These are phyloP conservation scores for Trichopoda pennipes DNA, from an alignment of 2,888 invertebrate species.

Conservation along the genomic window DNA sequence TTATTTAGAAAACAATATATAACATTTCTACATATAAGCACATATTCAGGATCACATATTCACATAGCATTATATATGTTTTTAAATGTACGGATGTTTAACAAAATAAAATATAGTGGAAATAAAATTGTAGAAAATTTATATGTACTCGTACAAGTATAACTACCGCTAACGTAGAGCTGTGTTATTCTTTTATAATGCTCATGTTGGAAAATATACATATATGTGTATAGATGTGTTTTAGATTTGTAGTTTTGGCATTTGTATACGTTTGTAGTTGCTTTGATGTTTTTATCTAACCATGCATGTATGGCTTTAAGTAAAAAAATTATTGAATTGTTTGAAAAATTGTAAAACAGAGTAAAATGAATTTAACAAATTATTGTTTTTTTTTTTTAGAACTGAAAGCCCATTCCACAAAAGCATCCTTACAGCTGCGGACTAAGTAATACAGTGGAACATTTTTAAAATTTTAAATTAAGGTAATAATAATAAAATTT, in stretches of 20 bases:
- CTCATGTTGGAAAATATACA: background rate
- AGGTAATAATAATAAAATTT: too few relatives aligned
- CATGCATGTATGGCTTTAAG: too few relatives aligned
- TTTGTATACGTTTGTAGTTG: background rate
- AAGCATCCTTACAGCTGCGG: too few relatives aligned
- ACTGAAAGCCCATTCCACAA: too few relatives aligned
- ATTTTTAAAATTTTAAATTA: too few relatives aligned
- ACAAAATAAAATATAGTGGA: conserved; percentile 54
- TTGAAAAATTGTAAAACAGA: too few relatives aligned
- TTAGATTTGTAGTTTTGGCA: background rate
- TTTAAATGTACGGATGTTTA: conserved; percentile 32
- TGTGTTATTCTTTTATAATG: background rate
- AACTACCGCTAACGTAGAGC: background rate
- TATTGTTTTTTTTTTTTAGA: too few relatives aligned
- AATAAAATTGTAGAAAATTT: conserved; percentile 52
- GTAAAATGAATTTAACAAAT: too few relatives aligned
- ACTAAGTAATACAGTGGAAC: too few relatives aligned
- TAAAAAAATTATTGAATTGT: too few relatives aligned
- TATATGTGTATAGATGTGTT: background rate
- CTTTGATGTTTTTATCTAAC: background rate
- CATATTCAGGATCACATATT: background rate
- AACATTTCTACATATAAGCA: conserved; percentile 24
- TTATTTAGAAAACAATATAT: conserved; percentile 59
- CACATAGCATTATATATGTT: background rate
- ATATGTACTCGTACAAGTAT: conserved; percentile 16